Base-by-base conservation (phyloP, 2,888 invertebrate species). In the Caenorhabditis angaria region DNA sequence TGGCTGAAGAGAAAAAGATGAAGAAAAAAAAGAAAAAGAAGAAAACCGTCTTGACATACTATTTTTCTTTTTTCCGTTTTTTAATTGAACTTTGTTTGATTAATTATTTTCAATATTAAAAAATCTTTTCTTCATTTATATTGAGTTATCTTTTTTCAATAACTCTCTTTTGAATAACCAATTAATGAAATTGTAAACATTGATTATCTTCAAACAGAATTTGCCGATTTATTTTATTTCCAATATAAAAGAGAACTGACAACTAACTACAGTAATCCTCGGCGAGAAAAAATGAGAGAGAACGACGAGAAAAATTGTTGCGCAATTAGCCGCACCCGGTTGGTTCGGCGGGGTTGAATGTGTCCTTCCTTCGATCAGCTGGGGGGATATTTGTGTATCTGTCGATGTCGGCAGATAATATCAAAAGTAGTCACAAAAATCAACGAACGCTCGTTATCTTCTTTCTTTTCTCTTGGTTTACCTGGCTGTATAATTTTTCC, bases 261-360 rank as follows among this genome's bases (percentile, higher is more conserved):
- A 32, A 32, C 32, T 32, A 10, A 6, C 10, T 41, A 41, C 41
- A 41, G 41, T 41, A 41, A 50, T 50, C 22, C 4, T 20, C 2
- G 10, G 20, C 12, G 50, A 24, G 24, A 50, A 50, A 50, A 50
- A 8, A 50, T 18, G 18, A 41, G 41, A 41, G 41, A 41, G 41
- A 41, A 41, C n/a, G 18, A 41, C 2, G 41, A 41, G 41, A 63
- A 10, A 32, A 10, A 71, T 60, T 53, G 71, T 71, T 71, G 71
- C 71, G 71, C 66, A 71, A 71, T 71, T 71, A 71, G 71, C 71
- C 63, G 47, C 25, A 59, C 62, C 24, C 18, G 54, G 54, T 24
- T 24, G 24, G 25, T 12, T 24, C 54, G 48, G 48, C 48, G 48
- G 48, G 48, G 4, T 27, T 18, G 2, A 25, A 54, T 54, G 41